Percentiles rank a stretch among this genome's conserved stretches.
Conservation (phyloP, 2,797 vertebrate species). For the Callimico goeldii region DNA sequence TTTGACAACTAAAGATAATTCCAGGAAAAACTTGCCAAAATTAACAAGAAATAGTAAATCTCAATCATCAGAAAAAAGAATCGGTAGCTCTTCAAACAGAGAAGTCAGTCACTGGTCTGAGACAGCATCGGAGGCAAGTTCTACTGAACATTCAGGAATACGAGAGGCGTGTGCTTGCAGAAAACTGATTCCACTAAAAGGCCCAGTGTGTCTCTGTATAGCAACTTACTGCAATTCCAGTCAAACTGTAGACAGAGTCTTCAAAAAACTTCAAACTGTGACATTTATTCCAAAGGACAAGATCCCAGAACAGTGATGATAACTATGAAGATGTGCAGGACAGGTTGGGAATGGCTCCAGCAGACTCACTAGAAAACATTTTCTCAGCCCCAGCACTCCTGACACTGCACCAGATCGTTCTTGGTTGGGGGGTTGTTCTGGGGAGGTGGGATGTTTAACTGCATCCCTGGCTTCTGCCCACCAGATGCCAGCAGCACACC, state of each 20-base stretch:
- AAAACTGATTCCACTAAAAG: rapidly evolving
- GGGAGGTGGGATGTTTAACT: rapidly evolving
- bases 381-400: not conserved
- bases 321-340: rapidly evolving
- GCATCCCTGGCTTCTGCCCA: not conserved
- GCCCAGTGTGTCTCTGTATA: not conserved
- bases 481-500: not conserved
- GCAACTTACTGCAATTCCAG: not conserved
- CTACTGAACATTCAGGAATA: no score
- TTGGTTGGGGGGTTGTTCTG: not conserved
- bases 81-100: not conserved
- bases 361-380: not conserved
- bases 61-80: not conserved
- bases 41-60: not conserved
- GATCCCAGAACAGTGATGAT: not conserved
- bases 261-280: not conserved
- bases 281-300: not conserved
- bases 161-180: rapidly evolving
- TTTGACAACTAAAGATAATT: not conserved
- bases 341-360: rapidly evolving
- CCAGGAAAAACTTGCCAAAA: not conserved
- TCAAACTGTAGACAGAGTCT: not conserved
- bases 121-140: no score
- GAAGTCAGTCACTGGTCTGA: not conserved
- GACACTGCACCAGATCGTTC: not conserved